phyloP scores from a whole-genome alignment of 2,888 invertebrate genomes.

The Rhyacophila evoluta region DNA sequence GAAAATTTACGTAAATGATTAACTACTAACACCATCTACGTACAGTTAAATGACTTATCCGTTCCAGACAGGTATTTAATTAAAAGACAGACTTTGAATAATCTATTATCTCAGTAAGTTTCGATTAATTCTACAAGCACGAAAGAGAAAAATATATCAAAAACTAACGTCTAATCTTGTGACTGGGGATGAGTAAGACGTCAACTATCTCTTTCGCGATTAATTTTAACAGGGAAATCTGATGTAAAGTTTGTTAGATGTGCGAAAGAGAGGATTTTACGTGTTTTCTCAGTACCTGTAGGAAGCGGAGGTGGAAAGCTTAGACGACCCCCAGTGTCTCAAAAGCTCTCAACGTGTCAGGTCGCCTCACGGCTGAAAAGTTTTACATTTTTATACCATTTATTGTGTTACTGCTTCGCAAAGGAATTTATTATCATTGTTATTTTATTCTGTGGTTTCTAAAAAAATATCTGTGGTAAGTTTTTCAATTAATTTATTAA shows the following conservation, averaged over 20 bases:
- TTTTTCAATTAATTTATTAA: not conserved
- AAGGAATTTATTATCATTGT: not conserved
- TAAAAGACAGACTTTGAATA: not conserved
- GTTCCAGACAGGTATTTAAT: not conserved
- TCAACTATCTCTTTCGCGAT: not conserved
- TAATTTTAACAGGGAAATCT: not conserved
- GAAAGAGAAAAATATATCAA: not conserved
- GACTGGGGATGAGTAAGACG: not conserved
- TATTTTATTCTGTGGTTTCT: not conserved
- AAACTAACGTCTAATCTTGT: not conserved
- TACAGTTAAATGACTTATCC: not conserved
- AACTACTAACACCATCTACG: not conserved
- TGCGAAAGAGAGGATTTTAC: not conserved
- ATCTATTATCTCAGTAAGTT: not conserved
- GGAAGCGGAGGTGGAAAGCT: slow-evolving; percentile 22
- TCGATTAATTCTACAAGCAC: not conserved
- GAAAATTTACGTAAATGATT: too few relatives aligned
- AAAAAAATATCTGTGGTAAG: not conserved
- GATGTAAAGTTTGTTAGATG: not conserved
- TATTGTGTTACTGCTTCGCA: not conserved
- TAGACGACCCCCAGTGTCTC: slow-evolving; percentile 16
- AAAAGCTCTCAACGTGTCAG: not conserved
- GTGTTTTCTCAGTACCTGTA: slow-evolving; percentile 21
- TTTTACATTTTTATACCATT: not conserved
- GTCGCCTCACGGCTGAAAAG: not conserved